These are phyloP conservation scores for Heliconius aoede DNA, from an alignment of 2,888 invertebrate genomes.

Conservation along the genomic window DNA sequence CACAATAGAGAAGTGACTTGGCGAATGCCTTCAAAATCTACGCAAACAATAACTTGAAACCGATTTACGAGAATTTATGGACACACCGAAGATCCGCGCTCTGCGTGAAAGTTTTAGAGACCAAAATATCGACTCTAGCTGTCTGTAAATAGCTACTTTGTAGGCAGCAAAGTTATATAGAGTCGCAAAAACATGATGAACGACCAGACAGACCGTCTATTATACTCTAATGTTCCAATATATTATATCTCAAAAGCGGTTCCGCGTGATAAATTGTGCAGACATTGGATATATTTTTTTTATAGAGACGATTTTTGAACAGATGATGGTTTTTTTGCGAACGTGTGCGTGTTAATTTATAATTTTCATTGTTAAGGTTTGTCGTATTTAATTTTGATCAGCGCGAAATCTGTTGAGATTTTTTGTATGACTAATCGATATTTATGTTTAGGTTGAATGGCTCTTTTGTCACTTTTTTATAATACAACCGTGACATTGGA, in stretches of 20 bases:
- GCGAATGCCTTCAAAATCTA: constrained; percentile 62
- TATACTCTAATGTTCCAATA: constrained; percentile 80
- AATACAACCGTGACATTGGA: not conserved
- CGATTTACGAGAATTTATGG: constrained; percentile 66
- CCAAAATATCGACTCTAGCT: constrained; percentile 14
- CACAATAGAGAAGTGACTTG: constrained; percentile 51
- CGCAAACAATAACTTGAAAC: constrained; percentile 58
- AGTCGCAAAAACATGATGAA: constrained; percentile 72
- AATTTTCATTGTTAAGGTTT: constrained; percentile 52
- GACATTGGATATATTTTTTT: constrained; percentile 58
- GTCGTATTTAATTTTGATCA: constrained; percentile 53
- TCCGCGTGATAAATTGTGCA: constrained; percentile 71
- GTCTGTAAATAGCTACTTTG: constrained; percentile 5
- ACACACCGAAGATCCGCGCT: constrained; percentile 56
- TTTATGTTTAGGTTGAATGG: constrained; percentile 38
- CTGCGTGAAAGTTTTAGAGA: constrained; percentile 50
- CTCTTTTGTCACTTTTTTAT: constrained; percentile 15
- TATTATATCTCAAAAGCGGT: constrained; percentile 75
- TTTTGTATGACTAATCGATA: constrained; percentile 35
- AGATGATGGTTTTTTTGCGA: constrained; percentile 60
- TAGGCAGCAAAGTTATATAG: constrained; percentile 42
- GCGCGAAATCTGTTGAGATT: constrained; percentile 47
- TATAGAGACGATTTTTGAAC: constrained; percentile 55
- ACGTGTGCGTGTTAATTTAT: constrained; percentile 57
- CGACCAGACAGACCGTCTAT: constrained; percentile 73